Conservation (phyloP, 2,797 vertebrate species). For the Microctenopoma stevenorrisi region DNA sequence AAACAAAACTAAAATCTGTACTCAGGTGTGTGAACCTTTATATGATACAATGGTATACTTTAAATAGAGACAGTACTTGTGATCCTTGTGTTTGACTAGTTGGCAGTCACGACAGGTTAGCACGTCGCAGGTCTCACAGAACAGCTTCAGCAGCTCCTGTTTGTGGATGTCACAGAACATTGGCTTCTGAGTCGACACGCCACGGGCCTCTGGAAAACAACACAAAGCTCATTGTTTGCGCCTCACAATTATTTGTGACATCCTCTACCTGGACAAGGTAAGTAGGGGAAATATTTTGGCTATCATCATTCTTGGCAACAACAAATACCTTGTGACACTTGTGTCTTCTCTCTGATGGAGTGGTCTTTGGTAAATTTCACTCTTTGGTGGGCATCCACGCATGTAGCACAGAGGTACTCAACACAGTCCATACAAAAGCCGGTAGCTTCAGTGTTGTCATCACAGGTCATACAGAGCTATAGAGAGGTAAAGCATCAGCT, state of each 20-base stretch:
- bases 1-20: background rate
- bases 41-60: background rate
- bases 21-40: background rate
- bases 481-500: conserved; percentile 9
- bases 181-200: conserved; percentile 85
- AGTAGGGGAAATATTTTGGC: background rate
- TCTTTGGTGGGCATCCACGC: conserved; percentile 94
- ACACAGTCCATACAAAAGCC: conserved; percentile 95
- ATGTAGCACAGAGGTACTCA: conserved; percentile 95
- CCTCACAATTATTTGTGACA: background rate
- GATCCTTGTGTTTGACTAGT: conserved; percentile 91
- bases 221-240: background rate
- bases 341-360: conserved; percentile 91
- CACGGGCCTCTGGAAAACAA: conserved; percentile 82
- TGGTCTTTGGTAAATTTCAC: conserved; percentile 98
- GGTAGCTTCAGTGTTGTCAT: conserved; percentile 93
- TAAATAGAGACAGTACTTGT: conserved; percentile 81
- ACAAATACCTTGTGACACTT: conserved; percentile 87
- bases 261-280: background rate
- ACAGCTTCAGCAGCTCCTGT: conserved; percentile 92
- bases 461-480: conserved; percentile 93
- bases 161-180: conserved; percentile 92
- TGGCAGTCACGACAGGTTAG: conserved; percentile 93
- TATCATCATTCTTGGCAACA: background rate
- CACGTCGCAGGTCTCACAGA: conserved; percentile 94